phyloP scores from a whole-genome alignment of 2,113 vertebrate genomes.

The Onychostruthus taczanowskii region DNA sequence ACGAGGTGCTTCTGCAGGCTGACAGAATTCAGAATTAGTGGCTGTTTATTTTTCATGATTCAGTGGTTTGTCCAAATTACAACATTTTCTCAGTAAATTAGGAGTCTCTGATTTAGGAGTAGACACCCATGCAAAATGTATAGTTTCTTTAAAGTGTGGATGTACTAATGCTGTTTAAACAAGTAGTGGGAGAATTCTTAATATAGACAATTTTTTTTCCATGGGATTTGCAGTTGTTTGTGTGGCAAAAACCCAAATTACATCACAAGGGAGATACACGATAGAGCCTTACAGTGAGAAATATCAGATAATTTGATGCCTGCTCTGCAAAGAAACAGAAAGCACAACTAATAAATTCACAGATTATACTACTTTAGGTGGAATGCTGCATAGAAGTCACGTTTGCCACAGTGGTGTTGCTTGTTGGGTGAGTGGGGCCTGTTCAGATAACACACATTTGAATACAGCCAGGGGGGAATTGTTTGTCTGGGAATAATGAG shows the following conservation, averaged over 20 bases:
- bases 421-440: background rate
- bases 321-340: conserved; percentile 21
- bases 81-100: background rate
- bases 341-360: conserved; percentile 9
- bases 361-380: background rate
- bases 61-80: background rate
- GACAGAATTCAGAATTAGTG: background rate
- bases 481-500: conserved; percentile 26
- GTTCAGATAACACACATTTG: conserved; percentile 17
- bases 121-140: background rate
- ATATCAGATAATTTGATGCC: conserved; percentile 15
- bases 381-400: background rate
- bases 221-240: background rate
- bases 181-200: background rate
- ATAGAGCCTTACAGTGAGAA: background rate
- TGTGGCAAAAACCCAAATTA: background rate
- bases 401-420: background rate
- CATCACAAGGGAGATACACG: background rate
- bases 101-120: background rate
- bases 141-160: background rate
- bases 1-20: background rate
- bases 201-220: background rate
- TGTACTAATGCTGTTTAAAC: background rate
- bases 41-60: background rate
- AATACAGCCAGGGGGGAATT: background rate